Evolutionary conservation across 2,888 invertebrate species (phyloP).

Genomic region (Bombylius major): DNA sequence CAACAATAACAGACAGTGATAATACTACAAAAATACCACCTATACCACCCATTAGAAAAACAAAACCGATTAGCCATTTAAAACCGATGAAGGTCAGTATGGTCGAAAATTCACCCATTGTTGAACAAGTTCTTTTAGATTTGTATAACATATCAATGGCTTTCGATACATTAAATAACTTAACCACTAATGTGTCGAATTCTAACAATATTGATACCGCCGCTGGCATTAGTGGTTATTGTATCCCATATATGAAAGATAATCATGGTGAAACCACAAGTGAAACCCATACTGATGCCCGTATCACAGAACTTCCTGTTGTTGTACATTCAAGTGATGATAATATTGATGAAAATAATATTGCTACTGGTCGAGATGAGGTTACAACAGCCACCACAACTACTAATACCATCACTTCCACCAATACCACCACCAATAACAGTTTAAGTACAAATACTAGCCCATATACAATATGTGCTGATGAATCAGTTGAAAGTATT

Average conservation of each 20-base stretch:
- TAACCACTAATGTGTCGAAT: background rate
- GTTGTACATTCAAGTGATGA: background rate
- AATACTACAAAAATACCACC: background rate
- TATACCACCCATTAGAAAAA: background rate
- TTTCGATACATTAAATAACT: constrained; percentile 8
- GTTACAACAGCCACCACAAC: too few species aligned
- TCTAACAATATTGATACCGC: too few species aligned
- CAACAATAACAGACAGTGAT: too few species aligned
- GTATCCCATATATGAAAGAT: background rate
- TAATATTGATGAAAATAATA: background rate
- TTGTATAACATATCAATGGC: constrained; percentile 23
- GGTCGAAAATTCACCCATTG: constrained; percentile 30
- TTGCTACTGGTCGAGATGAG: constrained; percentile 1
- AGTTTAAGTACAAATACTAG: background rate
- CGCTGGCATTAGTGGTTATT: background rate
- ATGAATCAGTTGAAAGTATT: background rate
- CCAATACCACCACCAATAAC: too few species aligned
- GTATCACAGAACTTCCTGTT: background rate
- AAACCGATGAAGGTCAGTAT: constrained; percentile 9
- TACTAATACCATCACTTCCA: too few species aligned
- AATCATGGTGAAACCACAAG: background rate
- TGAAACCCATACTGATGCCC: background rate
- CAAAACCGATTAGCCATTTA: background rate
- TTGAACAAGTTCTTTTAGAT: constrained; percentile 29
- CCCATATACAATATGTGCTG: background rate